Percentiles rank a stretch among this genome's conserved stretches.
phyloP scores from a whole-genome alignment of 2,113 vertebrate genomes.

The Saguinus midas region DNA sequence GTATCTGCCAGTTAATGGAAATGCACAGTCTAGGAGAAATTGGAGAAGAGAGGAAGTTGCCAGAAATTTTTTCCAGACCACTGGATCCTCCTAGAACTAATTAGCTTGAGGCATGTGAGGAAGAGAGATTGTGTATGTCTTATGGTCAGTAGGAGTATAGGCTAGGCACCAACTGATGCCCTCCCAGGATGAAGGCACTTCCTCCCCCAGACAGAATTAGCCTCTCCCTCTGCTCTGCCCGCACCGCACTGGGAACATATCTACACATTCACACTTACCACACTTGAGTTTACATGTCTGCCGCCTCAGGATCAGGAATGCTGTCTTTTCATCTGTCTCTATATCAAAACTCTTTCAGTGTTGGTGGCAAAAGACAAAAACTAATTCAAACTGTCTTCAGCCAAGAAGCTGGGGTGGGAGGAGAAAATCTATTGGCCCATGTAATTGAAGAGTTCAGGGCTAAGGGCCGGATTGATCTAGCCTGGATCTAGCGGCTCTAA shows the following conservation, averaged over 20 bases:
- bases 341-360: not conserved
- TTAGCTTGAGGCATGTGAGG: not conserved
- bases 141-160: slow-evolving; percentile 36
- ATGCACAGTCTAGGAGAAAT: not conserved
- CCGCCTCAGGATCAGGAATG: not conserved
- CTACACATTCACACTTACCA: not conserved
- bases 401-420: not conserved
- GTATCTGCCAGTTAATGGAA: not conserved
- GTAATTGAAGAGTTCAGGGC: not conserved
- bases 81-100: slow-evolving; percentile 50
- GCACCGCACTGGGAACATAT: too few species aligned
- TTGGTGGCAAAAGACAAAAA: slow-evolving; percentile 1
- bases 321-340: slow-evolving; percentile 15
- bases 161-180: slow-evolving; percentile 15
- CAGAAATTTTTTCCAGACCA: slow-evolving; percentile 56
- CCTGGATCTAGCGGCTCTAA: not conserved
- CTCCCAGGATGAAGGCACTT: not conserved
- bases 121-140: not conserved
- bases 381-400: not conserved
- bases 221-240: not conserved
- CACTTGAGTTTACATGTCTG: not conserved
- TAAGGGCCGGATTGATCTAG: not conserved
- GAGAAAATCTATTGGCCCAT: not conserved
- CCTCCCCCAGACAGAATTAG: not conserved
- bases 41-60: slow-evolving; percentile 30